phyloP scores from a whole-genome alignment of 2,888 invertebrate genomes.

The Carterocephalus palaemon region DNA sequence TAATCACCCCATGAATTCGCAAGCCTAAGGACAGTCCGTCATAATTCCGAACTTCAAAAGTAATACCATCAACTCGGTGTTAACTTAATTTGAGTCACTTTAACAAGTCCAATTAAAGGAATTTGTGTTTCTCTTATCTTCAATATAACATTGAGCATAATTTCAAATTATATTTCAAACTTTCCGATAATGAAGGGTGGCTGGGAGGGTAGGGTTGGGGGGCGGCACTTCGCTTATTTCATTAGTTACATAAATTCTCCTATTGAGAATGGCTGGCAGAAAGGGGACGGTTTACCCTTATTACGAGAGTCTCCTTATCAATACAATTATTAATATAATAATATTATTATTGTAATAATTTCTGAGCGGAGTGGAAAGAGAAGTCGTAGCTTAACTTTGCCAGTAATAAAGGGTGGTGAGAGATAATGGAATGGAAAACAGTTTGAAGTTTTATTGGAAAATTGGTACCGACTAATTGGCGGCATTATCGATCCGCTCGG shows the following conservation, averaged over 20 bases:
- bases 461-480: conserved; percentile 77
- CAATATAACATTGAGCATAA: conserved; percentile 80
- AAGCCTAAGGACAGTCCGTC: conserved; percentile 70
- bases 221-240: conserved; percentile 76
- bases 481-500: conserved; percentile 71
- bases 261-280: conserved; percentile 78
- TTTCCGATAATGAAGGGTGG: conserved; percentile 79
- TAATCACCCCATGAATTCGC: conserved; percentile 62
- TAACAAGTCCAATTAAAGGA: conserved; percentile 80
- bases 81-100: conserved; percentile 80
- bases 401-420: conserved; percentile 76
- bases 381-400: conserved; percentile 75
- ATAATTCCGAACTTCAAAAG: conserved; percentile 76
- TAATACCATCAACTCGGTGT: conserved; percentile 79
- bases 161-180: conserved; percentile 80
- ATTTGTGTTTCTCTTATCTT: conserved; percentile 80
- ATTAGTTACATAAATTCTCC: conserved; percentile 80
- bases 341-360: conserved; percentile 80
- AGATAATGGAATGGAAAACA: conserved; percentile 80
- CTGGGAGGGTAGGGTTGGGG: conserved; percentile 47
- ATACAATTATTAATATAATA: conserved; percentile 80
- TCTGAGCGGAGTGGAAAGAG: conserved; percentile 67
- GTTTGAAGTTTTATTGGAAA: conserved; percentile 79
- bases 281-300: conserved; percentile 79
- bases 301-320: conserved; percentile 80